Base-by-base conservation (phyloP, 2,113 vertebrate species). In the Eudorcas thomsonii region DNA sequence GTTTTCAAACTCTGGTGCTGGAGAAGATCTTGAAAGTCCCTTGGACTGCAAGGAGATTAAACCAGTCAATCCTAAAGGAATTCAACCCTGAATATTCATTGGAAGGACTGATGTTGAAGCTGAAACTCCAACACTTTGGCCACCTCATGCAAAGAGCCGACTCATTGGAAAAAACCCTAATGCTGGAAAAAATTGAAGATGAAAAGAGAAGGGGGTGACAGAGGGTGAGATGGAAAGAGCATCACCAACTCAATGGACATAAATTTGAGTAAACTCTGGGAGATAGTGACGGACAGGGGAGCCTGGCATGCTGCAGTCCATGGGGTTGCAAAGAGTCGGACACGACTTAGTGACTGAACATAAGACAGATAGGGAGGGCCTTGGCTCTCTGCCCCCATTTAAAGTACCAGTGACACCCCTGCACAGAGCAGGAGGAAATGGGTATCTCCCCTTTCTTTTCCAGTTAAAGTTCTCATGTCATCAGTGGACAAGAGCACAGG, bases 261-360 rank as follows among this genome's bases (percentile, higher is more conserved):
- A 39, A 77, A 26, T 43, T 15, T 77, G 71, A 43, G 71, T 36
- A 14, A 26, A 77, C 23, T 77, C 23, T 1, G 3, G 71, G 71
- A 26, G 71, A 7, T 26, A 15, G 71, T 26, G 23, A 77, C 43
- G 23, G 39, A 43, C 71, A 77, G 71, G 71, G 36, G 39, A 77
- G 39, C 71, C 71, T 43, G 39, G 71, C 23, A 0, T 39, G 71
- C 71, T 43, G 39, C 71, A 77, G 39, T 43, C 71, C 39, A 43
- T 26, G 23, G 71, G 39, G 71, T 43, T 43, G 71, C 71, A 43
- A 43, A 25, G 39, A 77, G 23, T 15, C 0, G 0, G 39, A 43
- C 71, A 26, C 1, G 23, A 7, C 11, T 77, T 39, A 25, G 5
- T 0, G 0, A 23, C n/a, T 74, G 12, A 77, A 50, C 12, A 26